Conservation (phyloP, 2,888 invertebrate genomes). For the Nowickia ferox region DNA sequence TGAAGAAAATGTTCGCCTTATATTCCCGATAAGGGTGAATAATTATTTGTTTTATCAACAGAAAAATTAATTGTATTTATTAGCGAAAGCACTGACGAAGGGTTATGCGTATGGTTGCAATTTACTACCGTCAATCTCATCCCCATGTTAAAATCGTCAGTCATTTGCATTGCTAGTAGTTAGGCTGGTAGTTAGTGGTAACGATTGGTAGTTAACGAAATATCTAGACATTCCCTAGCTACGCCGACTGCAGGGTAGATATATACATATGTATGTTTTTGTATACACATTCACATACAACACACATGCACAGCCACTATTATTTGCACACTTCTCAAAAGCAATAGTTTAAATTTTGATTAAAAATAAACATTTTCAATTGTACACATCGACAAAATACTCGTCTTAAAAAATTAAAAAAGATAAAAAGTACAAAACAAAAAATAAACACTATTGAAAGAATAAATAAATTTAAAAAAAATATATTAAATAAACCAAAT, state of each 20-base stretch:
- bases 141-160: too few relatives aligned
- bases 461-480: constrained; percentile 34
- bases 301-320: neutral
- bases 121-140: too few relatives aligned
- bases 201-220: too few relatives aligned
- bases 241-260: neutral
- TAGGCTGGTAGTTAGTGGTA: too few relatives aligned
- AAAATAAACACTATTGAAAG: constrained; percentile 44
- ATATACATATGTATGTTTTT: neutral
- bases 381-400: constrained; percentile 14
- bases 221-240: too few relatives aligned
- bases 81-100: too few relatives aligned
- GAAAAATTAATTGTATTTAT: too few relatives aligned
- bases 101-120: too few relatives aligned
- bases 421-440: constrained; percentile 12
- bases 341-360: constrained; percentile 65
- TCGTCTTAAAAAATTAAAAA: neutral
- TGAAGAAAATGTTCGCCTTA: too few relatives aligned
- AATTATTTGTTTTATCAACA: too few relatives aligned
- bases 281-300: neutral
- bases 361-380: constrained; percentile 65
- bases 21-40: too few relatives aligned
- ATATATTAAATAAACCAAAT: neutral
- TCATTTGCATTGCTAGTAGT: too few relatives aligned
- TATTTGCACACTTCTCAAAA: constrained; percentile 42